Conservation (phyloP, 1,140 invertebrate genomes). For the Drosophila melanogaster region Release_6_plus_ISO1_MT NT_033777.3:10412501-10413000, state of each 20-base stretch:
- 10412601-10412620: conserved; percentile 86
- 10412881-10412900: conserved; percentile 4
- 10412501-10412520: conserved; percentile 53
- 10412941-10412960: neutral
- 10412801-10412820: conserved; percentile 65
- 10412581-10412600: conserved; percentile 1
- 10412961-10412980: neutral
- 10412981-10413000: neutral
- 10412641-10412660: conserved; percentile 91
- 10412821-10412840: conserved; percentile 51
- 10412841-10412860: conserved; percentile 52
- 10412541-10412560: neutral
- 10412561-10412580: conserved; percentile 40
- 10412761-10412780: neutral
- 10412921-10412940: neutral
- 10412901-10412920: conserved; percentile 3
- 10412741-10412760: conserved; percentile 4
- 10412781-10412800: neutral
- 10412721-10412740: conserved; percentile 41
- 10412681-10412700: conserved; percentile 88
- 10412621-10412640: conserved; percentile 89
- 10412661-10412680: conserved; percentile 88
- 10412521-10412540: conserved; percentile 1
- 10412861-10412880: conserved; percentile 35
- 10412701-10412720: conserved; percentile 88